A percentile compares a stretch with the other conserved stretches of the same genome.
These are phyloP conservation scores for Catocala fraxini DNA, from an alignment of 2,888 invertebrate species.

Conservation along the genomic window DNA sequence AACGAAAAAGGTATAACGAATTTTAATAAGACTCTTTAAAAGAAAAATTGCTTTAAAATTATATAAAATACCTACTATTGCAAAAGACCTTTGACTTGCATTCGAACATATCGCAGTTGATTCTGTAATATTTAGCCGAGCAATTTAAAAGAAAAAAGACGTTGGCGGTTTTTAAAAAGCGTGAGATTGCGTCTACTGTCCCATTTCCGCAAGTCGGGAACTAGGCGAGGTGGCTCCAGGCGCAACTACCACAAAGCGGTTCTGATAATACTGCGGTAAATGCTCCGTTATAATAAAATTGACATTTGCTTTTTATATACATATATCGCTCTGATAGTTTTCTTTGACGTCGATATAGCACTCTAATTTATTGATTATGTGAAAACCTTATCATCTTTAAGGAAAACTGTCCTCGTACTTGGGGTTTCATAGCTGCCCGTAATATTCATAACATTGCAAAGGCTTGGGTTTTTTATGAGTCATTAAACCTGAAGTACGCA, in stretches of 20 bases:
- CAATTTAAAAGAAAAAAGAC: constrained; percentile 49
- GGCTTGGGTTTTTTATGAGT: constrained; percentile 3
- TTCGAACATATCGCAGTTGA: constrained; percentile 19
- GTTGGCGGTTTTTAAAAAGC: constrained; percentile 53
- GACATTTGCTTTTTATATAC: constrained; percentile 14
- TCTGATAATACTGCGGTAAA: constrained; percentile 40
- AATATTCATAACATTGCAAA: constrained; percentile 7
- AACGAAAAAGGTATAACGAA: no score
- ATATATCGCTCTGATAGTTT: not conserved
- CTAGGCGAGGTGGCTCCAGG: constrained; percentile 49
- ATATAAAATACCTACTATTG: not conserved
- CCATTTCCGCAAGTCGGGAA: constrained; percentile 54
- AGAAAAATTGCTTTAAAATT: no score
- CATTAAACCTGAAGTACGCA: constrained; percentile 7
- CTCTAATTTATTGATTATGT: not conserved
- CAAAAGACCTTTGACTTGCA: constrained; percentile 21
- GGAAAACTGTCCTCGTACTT: not conserved
- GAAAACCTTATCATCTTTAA: not conserved
- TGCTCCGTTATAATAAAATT: constrained; percentile 21
- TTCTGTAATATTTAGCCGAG: constrained; percentile 19
- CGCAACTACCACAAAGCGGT: constrained; percentile 49
- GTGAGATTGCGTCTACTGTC: constrained; percentile 55
- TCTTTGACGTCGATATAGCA: no score
- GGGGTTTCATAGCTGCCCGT: not conserved
- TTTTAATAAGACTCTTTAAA: no score